Base-by-base conservation (phyloP, 2,113 vertebrate species). In the Strigops habroptila region DNA sequence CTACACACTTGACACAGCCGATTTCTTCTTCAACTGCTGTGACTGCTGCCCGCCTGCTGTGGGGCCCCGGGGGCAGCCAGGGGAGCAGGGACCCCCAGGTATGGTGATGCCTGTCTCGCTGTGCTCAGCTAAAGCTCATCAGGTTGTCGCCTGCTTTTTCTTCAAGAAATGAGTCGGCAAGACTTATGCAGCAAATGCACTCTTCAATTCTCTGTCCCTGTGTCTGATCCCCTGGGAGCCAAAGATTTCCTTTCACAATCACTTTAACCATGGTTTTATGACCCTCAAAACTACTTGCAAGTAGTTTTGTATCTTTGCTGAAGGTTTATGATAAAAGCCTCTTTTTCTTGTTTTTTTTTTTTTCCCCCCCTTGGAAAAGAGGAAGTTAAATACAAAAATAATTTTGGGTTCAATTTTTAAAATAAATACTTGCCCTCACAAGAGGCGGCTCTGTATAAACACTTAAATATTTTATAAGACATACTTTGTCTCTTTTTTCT, bases 21-120 rank as follows among this genome's bases (percentile, higher is more conserved):
- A 99, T 89, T 99, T 99, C 95, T 98, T 99, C 97, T 98, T 99
- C 96, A 99, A 99, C 92, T 99, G 99, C 96, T 99, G 99, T 60
- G 99, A 98, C 60, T 99, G 99, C 95, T 99, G 99, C 94, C 98
- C 98, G 2, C 97, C 98, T 10, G 74, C 97, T 16, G 68, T 57
- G 24, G 99, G 98, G 4, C 98, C 98, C 46, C 98, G 94, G 75
- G 99, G 99, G 44, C 97, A 97, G n/a, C 98, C 97, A 0, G 99
- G 99, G 59, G 97, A 98, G 3, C 97, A 74, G 43, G 99, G 99
- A 62, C 86, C 97, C 35, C 91, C 97, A 99, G 99, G 99, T 99
- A 98, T 9, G 48, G 46, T 2, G 14, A 60, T 4, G 4, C 21
- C 18, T 69, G 7, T 33, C 57, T 22, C 3, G 1, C 25, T 3